phyloP scores from a whole-genome alignment of 2,113 vertebrate species.

The Python bivittatus region DNA sequence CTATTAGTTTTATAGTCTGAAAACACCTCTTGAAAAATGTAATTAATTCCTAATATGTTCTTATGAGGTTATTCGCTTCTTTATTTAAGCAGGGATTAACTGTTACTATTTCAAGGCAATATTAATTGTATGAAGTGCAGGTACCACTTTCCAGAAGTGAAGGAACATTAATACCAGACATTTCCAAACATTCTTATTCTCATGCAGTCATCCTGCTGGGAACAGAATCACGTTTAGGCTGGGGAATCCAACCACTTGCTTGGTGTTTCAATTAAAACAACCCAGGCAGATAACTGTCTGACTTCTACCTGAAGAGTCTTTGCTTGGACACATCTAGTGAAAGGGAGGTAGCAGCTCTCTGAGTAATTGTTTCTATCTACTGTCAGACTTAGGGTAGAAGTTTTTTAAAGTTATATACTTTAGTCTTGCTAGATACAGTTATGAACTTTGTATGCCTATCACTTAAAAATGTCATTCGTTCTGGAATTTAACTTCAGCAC shows the following conservation, averaged over 20 bases:
- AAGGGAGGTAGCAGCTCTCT: too few species aligned
- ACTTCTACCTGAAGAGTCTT: too few species aligned
- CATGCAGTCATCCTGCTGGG: neutral
- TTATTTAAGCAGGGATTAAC: neutral
- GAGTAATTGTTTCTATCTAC: too few species aligned
- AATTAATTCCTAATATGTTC: neutral
- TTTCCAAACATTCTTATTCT: neutral
- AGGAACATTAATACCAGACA: neutral
- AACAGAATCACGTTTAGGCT: neutral
- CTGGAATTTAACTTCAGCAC: slow-evolving; percentile 12
- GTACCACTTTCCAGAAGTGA: slow-evolving; percentile 5
- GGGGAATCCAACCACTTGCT: too few species aligned
- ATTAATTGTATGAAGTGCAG: neutral
- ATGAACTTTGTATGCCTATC: neutral
- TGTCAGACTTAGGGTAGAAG: too few species aligned
- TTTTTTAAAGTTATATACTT: neutral
- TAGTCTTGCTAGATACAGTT: neutral
- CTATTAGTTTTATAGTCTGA: too few species aligned
- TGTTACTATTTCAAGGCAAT: slow-evolving; percentile 7
- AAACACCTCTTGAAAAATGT: neutral
- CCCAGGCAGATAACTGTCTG: too few species aligned
- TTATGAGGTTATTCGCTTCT: neutral
- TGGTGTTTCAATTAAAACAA: too few species aligned
- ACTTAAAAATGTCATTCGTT: slow-evolving; percentile 1
- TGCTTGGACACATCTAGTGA: too few species aligned